Evolutionary conservation across 2,797 vertebrate species (phyloP).

Genomic region (Amblyopsis hoosieri): DNA sequence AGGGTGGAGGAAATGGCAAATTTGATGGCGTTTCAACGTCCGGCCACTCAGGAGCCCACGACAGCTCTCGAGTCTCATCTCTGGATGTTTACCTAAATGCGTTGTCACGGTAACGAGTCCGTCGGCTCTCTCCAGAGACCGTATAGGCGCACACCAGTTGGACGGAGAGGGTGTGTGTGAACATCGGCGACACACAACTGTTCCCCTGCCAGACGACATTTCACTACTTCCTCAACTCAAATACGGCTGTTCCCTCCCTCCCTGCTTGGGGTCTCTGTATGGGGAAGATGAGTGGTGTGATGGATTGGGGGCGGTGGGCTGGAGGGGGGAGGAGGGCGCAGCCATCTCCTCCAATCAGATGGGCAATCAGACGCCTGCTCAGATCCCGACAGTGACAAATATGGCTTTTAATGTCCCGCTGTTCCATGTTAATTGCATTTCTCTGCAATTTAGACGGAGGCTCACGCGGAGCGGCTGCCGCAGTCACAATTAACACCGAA

Average conservation of each 20-base stretch:
- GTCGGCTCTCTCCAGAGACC: too few species aligned
- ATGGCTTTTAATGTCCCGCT: conserved; percentile 76
- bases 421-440: conserved; percentile 77
- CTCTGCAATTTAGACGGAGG: conserved; percentile 57
- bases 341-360: conserved; percentile 69
- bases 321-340: conserved; percentile 9
- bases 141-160: too few species aligned
- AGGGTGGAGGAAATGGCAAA: too few species aligned
- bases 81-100: too few species aligned
- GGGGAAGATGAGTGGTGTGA: conserved; percentile 3
- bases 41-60: too few species aligned
- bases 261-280: background rate
- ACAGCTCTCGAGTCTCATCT: too few species aligned
- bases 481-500: conserved; percentile 66
- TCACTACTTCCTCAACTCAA: too few species aligned
- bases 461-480: conserved; percentile 58
- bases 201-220: too few species aligned
- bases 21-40: too few species aligned
- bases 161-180: too few species aligned
- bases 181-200: too few species aligned
- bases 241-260: background rate
- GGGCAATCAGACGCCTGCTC: conserved; percentile 69
- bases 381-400: conserved; percentile 77
- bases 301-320: conserved; percentile 5
- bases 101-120: too few species aligned